Evolutionary conservation across 2,888 invertebrate genomes (phyloP).

Genomic region (Cremastinae sp.): DNA sequence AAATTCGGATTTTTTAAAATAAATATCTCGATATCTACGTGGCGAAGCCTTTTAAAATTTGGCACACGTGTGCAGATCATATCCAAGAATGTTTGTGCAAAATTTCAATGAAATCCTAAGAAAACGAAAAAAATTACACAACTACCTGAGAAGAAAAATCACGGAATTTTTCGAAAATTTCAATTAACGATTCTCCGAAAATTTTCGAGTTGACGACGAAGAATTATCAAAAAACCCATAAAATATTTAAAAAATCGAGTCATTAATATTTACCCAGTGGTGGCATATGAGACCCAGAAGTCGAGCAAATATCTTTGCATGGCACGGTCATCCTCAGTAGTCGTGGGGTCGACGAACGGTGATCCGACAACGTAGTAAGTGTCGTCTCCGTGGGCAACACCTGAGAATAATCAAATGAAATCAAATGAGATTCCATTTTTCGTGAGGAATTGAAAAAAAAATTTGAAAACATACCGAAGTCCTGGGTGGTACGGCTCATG

Average conservation of each 20-base stretch:
- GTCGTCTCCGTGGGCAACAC: conserved; percentile 86
- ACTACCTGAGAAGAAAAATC: no score
- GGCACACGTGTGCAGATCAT: no score
- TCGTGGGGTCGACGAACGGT: conserved; percentile 72
- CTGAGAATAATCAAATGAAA: conserved; percentile 80
- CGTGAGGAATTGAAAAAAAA: background rate
- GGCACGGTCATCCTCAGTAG: conserved; percentile 80
- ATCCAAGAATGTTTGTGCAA: no score
- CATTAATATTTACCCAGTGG: conserved; percentile 83
- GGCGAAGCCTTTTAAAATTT: no score
- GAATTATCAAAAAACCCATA: background rate
- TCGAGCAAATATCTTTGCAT: conserved; percentile 82
- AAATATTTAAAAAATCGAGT: no score
- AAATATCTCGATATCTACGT: no score
- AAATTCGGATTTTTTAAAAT: no score
- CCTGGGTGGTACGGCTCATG: conserved; percentile 81
- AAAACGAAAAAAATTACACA: no score
- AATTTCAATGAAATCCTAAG: no score
- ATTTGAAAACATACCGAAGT: conserved; percentile 82
- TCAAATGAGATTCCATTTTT: background rate
- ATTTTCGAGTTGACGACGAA: background rate
- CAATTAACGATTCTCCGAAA: no score
- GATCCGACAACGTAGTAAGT: conserved; percentile 81
- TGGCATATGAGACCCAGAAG: conserved; percentile 82
- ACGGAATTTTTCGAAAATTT: no score